Percentiles rank a stretch among this genome's conserved stretches.
Evolutionary conservation across 2,113 vertebrate species (phyloP).

Genomic region (Redunca redunca): DNA sequence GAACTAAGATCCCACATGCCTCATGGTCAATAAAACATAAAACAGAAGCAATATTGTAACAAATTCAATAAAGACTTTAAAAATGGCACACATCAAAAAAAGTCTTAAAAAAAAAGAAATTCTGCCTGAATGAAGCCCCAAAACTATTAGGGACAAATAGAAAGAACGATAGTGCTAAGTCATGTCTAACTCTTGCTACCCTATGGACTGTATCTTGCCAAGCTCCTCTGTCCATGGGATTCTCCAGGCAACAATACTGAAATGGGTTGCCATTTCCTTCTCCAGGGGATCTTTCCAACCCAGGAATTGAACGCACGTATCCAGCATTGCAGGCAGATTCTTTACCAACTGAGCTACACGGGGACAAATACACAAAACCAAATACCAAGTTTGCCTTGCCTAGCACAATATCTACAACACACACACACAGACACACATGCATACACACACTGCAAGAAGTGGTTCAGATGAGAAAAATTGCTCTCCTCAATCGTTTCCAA

Average conservation of each 20-base stretch:
- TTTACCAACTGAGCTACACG: accelerated
- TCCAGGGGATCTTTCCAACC: not conserved
- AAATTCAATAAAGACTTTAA: not conserved
- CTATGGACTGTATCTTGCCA: not conserved
- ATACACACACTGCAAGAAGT: not conserved
- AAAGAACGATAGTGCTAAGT: accelerated
- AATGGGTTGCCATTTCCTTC: not conserved
- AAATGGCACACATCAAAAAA: not conserved
- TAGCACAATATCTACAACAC: not conserved
- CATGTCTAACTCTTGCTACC: not conserved
- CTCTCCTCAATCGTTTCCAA: not conserved
- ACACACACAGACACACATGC: not conserved
- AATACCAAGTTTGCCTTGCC: not conserved
- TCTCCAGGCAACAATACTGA: not conserved
- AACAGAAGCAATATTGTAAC: not conserved
- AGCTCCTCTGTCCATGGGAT: not conserved
- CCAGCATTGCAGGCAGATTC: not conserved
- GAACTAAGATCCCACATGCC: not conserved
- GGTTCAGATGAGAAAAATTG: not conserved
- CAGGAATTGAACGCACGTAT: not conserved
- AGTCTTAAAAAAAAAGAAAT: not conserved
- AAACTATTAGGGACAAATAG: not conserved
- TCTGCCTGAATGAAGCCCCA: not conserved
- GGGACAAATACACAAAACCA: not conserved
- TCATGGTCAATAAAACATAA: not conserved